Percentiles rank a stretch among this genome's conserved stretches.
Conservation (phyloP, 2,888 invertebrate genomes). For the Neoscelio sp. region DNA sequence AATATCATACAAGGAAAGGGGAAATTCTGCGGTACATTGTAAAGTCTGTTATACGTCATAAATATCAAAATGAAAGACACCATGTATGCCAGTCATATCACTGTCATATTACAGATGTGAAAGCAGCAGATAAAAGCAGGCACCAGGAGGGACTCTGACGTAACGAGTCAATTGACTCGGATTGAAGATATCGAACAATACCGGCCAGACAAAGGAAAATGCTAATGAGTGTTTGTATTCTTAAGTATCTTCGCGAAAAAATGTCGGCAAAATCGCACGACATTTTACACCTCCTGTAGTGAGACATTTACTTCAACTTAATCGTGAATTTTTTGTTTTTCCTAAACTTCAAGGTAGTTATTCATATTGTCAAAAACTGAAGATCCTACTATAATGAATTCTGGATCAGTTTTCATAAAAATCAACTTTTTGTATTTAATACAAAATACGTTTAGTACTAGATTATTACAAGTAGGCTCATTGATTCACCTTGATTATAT, state of each 20-base stretch:
- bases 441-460: too few species aligned
- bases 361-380: too few species aligned
- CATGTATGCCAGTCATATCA: conserved; percentile 55
- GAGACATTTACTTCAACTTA: too few species aligned
- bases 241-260: conserved; percentile 28
- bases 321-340: too few species aligned
- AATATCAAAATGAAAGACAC: conserved; percentile 50
- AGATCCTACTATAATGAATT: too few species aligned
- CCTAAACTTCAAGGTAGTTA: too few species aligned
- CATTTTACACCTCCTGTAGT: conserved; percentile 2
- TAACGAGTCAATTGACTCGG: conserved; percentile 64
- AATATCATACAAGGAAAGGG: conserved; percentile 16
- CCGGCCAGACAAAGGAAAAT: conserved; percentile 43
- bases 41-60: conserved; percentile 50
- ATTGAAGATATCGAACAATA: conserved; percentile 46
- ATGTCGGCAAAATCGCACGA: not conserved
- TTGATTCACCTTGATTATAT: too few species aligned
- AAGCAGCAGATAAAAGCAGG: conserved; percentile 60
- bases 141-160: conserved; percentile 49
- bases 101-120: conserved; percentile 65
- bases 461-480: too few species aligned
- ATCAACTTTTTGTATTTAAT: too few species aligned
- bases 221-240: conserved; percentile 61
- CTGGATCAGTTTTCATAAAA: too few species aligned
- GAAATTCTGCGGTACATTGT: conserved; percentile 47